These are phyloP conservation scores for Hemicrepidius hirtus DNA, from an alignment of 2,888 invertebrate genomes.

Conservation along the genomic window DNA sequence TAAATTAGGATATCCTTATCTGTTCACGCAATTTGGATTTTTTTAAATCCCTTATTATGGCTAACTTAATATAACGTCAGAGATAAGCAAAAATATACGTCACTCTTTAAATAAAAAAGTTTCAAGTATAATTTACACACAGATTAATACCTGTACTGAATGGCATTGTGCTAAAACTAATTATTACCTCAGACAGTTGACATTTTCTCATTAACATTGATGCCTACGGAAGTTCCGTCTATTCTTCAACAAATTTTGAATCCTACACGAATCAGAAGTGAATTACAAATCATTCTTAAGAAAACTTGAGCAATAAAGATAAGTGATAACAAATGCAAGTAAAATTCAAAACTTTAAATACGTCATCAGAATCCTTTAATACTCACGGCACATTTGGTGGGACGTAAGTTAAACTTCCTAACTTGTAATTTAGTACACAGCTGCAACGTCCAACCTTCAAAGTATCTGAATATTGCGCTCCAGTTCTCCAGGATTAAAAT, in stretches of 20 bases:
- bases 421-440: conserved; percentile 31
- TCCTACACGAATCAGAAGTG: too few relatives aligned
- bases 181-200: too few relatives aligned
- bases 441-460: conserved; percentile 15
- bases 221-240: too few relatives aligned
- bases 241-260: too few relatives aligned
- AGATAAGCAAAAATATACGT: conserved; percentile 1
- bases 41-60: conserved; percentile 4
- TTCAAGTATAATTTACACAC: too few relatives aligned
- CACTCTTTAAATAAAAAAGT: not conserved
- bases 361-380: conserved; percentile 38
- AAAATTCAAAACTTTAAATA: conserved; percentile 27
- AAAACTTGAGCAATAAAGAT: conserved; percentile 9
- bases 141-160: too few relatives aligned
- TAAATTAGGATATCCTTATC: conserved; percentile 38
- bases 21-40: conserved; percentile 35
- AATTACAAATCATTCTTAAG: too few relatives aligned
- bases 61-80: not conserved
- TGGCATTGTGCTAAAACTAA: too few relatives aligned
- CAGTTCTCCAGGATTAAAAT: conserved; percentile 10
- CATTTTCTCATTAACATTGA: too few relatives aligned
- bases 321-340: conserved; percentile 44
- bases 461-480: not conserved
- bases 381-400: conserved; percentile 46
- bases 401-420: conserved; percentile 40